A percentile compares a stretch with the other conserved stretches of the same genome.
Evolutionary conservation across 2,797 vertebrate genomes (phyloP).

Genomic region (Amazonetta brasiliensis): DNA sequence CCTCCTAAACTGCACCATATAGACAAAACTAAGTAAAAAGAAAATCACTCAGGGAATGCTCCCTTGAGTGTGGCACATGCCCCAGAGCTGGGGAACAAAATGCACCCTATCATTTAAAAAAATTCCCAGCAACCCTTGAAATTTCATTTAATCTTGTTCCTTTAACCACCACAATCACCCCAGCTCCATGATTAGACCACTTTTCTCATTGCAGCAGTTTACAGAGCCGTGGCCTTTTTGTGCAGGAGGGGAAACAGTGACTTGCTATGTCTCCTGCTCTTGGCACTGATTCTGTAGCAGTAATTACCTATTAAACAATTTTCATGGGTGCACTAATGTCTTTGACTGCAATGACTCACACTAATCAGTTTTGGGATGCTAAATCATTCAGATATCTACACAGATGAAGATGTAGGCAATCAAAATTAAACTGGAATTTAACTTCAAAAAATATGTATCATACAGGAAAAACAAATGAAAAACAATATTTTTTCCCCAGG

Average conservation of each 20-base stretch:
- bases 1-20: background rate
- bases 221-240: background rate
- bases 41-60: background rate
- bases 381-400: background rate
- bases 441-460: background rate
- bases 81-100: background rate
- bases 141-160: background rate
- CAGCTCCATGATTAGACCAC: background rate
- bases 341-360: background rate
- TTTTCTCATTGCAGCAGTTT: background rate
- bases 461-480: background rate
- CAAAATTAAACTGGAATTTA: background rate
- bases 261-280: background rate
- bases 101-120: background rate
- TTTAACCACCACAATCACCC: background rate
- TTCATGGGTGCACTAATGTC: background rate
- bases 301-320: background rate
- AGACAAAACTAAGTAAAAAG: background rate
- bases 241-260: background rate
- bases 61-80: accelerated
- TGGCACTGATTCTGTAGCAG: background rate
- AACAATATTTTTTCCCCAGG: background rate
- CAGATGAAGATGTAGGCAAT: background rate
- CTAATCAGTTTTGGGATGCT: background rate
- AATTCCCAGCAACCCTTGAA: background rate